phyloP scores from a whole-genome alignment of 2,113 vertebrate species.

The Ellobius talpinus region DNA sequence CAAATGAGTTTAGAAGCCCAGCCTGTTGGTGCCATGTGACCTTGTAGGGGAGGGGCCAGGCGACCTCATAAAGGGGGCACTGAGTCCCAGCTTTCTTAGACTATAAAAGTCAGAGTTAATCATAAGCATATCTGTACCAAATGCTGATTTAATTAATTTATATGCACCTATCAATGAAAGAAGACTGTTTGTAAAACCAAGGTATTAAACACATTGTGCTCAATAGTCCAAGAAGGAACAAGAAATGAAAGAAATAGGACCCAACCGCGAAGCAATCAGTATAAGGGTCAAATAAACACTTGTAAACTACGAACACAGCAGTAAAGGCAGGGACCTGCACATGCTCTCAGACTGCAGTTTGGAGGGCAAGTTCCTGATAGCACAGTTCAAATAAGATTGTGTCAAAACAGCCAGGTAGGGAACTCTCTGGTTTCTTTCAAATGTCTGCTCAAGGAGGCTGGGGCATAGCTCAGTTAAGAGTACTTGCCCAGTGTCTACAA shows the following conservation, averaged over 20 bases:
- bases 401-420: background rate
- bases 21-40: background rate
- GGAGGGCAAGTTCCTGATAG: background rate
- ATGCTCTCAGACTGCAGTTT: background rate
- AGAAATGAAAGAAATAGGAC: background rate
- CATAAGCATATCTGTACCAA: background rate
- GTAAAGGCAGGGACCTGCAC: background rate
- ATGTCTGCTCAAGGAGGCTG: background rate
- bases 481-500: too few relatives aligned
- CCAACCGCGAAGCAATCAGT: background rate
- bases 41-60: background rate
- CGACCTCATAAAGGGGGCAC: too few relatives aligned
- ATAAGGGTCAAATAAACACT: background rate
- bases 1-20: conserved; percentile 1
- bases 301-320: background rate
- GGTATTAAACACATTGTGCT: background rate
- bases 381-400: background rate
- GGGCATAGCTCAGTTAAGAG: background rate
- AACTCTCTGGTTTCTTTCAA: background rate
- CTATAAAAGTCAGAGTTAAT: background rate
- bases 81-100: conserved; percentile 40
- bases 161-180: conserved; percentile 13
- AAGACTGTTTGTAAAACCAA: conserved; percentile 30
- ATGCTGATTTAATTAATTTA: conserved; percentile 39
- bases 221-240: conserved; percentile 54